phyloP scores from a whole-genome alignment of 1,140 invertebrate genomes.

The Scaptodrosophila lebanonensis region DNA sequence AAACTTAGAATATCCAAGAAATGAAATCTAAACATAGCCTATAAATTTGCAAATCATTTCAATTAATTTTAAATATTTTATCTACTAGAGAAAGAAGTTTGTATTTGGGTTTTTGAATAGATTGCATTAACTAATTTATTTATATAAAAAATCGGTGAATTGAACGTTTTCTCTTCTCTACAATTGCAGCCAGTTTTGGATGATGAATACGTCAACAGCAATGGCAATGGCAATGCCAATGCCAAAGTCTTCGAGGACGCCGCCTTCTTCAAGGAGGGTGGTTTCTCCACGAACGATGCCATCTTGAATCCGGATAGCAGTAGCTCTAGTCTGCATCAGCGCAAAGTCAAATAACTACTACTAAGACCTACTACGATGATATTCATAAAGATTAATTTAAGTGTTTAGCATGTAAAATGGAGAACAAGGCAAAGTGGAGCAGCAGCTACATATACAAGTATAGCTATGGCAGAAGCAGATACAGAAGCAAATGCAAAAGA shows the following conservation, averaged over 20 bases:
- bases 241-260: conserved; percentile 33
- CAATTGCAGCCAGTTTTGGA: conserved; percentile 78
- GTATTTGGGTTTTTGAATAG: too few species aligned
- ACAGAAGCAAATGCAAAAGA: conserved; percentile 7
- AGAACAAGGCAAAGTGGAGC: conserved; percentile 24
- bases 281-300: conserved; percentile 65
- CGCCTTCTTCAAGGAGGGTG: conserved; percentile 67
- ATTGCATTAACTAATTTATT: too few species aligned
- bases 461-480: conserved; percentile 24
- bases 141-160: conserved; percentile 2
- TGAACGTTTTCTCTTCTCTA: background rate
- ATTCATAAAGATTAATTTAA: conserved; percentile 68
- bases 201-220: conserved; percentile 63
- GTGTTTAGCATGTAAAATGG: conserved; percentile 60
- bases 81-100: too few species aligned
- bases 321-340: conserved; percentile 77
- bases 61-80: too few species aligned
- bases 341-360: conserved; percentile 77
- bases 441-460: conserved; percentile 13
- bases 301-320: conserved; percentile 75
- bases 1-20: too few species aligned
- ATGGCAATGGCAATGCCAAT: conserved; percentile 50
- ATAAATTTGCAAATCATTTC: too few species aligned
- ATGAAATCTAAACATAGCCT: too few species aligned
- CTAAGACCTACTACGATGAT: conserved; percentile 65